These are phyloP conservation scores for Argyresthia goedartella DNA, from an alignment of 2,888 invertebrate genomes.

Conservation along the genomic window DNA sequence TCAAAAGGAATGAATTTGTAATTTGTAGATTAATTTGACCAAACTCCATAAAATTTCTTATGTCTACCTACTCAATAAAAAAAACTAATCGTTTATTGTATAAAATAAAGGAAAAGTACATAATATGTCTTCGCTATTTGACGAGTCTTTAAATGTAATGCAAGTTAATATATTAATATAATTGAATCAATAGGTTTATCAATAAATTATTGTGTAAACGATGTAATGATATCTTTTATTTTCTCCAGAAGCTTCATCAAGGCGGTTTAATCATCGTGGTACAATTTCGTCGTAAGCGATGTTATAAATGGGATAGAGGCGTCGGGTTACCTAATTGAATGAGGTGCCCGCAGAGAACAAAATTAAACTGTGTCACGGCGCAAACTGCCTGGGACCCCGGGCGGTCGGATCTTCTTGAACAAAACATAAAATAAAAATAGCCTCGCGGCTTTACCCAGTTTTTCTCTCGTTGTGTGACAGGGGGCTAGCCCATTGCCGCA, in stretches of 20 bases:
- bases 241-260: too few relatives aligned
- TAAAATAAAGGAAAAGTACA: too few relatives aligned
- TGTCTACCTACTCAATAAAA: neutral
- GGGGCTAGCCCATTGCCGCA: too few relatives aligned
- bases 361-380: constrained; percentile 15
- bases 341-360: constrained; percentile 18
- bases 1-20: neutral
- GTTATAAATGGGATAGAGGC: too few relatives aligned
- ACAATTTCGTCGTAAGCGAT: too few relatives aligned
- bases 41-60: neutral
- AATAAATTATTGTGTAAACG: constrained; percentile 62
- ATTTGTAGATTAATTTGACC: neutral
- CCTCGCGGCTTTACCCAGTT: too few relatives aligned
- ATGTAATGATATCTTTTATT: too few relatives aligned
- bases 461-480: too few relatives aligned
- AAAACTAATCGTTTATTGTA: neutral
- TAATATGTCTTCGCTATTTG: constrained; percentile 34
- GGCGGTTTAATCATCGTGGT: too few relatives aligned
- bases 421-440: too few relatives aligned
- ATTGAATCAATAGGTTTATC: constrained; percentile 59
- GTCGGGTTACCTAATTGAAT: constrained; percentile 20
- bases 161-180: constrained; percentile 15
- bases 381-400: too few relatives aligned
- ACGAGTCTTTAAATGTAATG: constrained; percentile 21
- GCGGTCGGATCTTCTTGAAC: too few relatives aligned